phyloP scores from a whole-genome alignment of 2,888 invertebrate genomes.

The Nemotelus pantherinus region DNA sequence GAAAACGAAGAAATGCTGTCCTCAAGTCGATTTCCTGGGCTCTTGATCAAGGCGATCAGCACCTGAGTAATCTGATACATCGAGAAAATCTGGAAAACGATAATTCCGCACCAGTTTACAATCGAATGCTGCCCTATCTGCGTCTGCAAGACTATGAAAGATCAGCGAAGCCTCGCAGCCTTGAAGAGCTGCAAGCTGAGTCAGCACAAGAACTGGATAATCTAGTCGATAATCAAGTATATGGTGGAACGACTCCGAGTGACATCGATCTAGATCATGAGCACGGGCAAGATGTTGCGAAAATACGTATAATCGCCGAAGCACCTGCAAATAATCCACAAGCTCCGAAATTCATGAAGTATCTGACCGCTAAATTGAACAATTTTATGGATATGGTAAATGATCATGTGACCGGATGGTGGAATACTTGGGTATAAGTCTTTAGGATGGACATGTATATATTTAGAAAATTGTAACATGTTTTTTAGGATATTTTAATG shows the following conservation, averaged over 20 bases:
- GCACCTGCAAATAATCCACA: conserved; percentile 16
- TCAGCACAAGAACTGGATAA: not conserved
- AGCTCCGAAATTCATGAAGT: conserved; percentile 54
- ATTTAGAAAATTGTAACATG: not conserved
- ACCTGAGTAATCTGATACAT: conserved; percentile 5
- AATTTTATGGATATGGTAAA: conserved; percentile 58
- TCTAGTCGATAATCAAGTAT: not conserved
- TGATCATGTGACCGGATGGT: conserved; percentile 60
- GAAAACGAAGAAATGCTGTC: conserved; percentile 30
- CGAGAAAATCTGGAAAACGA: not conserved
- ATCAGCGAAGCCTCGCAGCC: conserved; percentile 32
- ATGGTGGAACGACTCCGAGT: not conserved
- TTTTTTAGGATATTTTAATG: not conserved
- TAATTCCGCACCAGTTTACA: conserved; percentile 1
- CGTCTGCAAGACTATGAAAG: conserved; percentile 18
- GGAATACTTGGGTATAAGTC: conserved; percentile 53
- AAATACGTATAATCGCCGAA: conserved; percentile 35
- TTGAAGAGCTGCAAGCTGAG: conserved; percentile 3
- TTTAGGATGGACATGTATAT: conserved; percentile 1
- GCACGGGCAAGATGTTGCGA: conserved; percentile 7
- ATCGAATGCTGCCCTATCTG: not conserved
- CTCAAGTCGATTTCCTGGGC: conserved; percentile 37
- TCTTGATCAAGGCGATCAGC: conserved; percentile 28
- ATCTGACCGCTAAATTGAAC: conserved; percentile 57
- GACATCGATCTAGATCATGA: not conserved